Evolutionary conservation across 2,113 vertebrate species (phyloP), one percentile per base, ranked within the genome.

Genomic region (Phasianus colchicus): DNA sequence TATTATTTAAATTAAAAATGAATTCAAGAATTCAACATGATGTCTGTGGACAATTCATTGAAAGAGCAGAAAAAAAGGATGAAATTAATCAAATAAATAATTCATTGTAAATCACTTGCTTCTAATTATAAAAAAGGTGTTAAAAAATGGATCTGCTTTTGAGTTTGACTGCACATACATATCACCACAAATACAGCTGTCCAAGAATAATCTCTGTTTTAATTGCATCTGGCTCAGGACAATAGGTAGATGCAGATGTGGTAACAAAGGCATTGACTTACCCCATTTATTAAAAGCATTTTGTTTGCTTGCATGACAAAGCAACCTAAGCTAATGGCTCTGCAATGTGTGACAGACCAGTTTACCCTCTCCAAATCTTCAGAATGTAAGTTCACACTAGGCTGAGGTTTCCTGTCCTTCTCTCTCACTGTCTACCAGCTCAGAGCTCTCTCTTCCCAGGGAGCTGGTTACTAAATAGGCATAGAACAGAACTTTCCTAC

Each of bases 51-150:
- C 50, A 95, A 87, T 83, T 90, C 86, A 88, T 65, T 93, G 75
- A 70, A 21, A 92, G 82, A 70, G 85, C 80, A 91, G 16, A 82
- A 89, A 84, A 89, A 96, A 92, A 87, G 47, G 71, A 55, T 75
- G 3, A 90, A 95, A 95, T 95, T 77, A 92, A 95, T 95, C 82
- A 96, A 94, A 92, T 94, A 91, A 96, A 97, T 94, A 92, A 96
- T 97, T 96, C 2, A 93, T 81, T 69, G 67, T 90, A 88, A 95
- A 90, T 92, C 58, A 85, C 17, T 57, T 3, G 0, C n/a, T 79
- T 86, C 79, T 96, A 95, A 96, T 97, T 95, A 93, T 96, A 95
- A 82, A 52, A 52, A 91, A 69, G 66, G 57, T 75, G 86, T 54
- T 93, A 93, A 89, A 94, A 95, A 95, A 96, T 71, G 65, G 86